Evolutionary conservation across 2,888 invertebrate genomes (phyloP).

Genomic region (Leptinotarsa peninsularis): DNA sequence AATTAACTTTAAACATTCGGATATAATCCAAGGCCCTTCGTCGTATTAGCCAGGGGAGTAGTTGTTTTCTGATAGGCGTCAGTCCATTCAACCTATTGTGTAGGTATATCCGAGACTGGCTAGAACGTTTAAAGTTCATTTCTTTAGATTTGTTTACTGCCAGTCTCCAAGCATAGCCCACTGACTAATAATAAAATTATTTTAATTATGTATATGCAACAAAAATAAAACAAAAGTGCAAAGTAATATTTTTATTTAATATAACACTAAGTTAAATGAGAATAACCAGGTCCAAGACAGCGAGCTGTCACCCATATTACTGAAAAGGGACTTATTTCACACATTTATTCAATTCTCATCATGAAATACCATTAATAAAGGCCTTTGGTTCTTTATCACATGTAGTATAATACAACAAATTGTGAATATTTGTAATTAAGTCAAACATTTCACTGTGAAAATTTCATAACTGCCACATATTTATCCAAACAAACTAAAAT

Average conservation of each 20-base stretch:
- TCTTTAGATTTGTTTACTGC: too few species aligned
- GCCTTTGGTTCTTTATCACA: constrained; percentile 14
- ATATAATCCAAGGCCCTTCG: too few species aligned
- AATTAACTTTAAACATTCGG: too few species aligned
- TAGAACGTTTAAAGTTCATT: too few species aligned
- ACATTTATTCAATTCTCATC: not conserved
- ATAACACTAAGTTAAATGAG: constrained; percentile 15
- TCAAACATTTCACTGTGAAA: too few species aligned
- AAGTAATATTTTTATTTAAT: constrained; percentile 14
- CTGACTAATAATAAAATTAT: not conserved
- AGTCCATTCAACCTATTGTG: too few species aligned
- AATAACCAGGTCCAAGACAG: constrained; percentile 11
- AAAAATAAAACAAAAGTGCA: not conserved
- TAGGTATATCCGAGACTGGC: too few species aligned
- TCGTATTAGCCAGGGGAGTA: too few species aligned
- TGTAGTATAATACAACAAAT: constrained; percentile 5
- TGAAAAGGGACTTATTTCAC: constrained; percentile 8
- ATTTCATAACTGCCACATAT: too few species aligned
- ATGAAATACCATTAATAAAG: not conserved
- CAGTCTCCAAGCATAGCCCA: too few species aligned
- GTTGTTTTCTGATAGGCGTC: too few species aligned
- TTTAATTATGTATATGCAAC: not conserved
- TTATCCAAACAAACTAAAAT: too few species aligned
- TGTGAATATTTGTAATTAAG: not conserved
- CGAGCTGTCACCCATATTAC: not conserved